Base-by-base conservation (phyloP, 2,797 vertebrate species). In the Notamacropus eugenii region DNA sequence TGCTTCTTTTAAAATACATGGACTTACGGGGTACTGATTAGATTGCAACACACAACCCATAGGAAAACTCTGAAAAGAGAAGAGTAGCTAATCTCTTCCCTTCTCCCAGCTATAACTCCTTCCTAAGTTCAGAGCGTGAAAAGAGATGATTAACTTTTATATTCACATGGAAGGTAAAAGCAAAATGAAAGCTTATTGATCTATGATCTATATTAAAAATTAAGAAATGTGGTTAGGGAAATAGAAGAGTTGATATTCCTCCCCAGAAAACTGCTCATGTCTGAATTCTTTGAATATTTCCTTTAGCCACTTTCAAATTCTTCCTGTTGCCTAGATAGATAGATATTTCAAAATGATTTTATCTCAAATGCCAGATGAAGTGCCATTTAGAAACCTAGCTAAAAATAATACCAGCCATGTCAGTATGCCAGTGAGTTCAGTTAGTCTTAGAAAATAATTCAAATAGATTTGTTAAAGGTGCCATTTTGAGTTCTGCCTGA, bases 341-440 rank as follows among this genome's bases (percentile, higher is more conserved):
- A 58, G 96, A 92, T 93, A 94, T 97, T 98, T 98, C 94, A 97
- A 97, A 98, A 97, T 93, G 31, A 1, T 93, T 98, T 98, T 98
- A 97, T 98, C 94, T 98, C 92, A 96, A 96, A 55, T 92, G 11
- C 31, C 93, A 93, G 29, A 19, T 55, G 97, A 98, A 98, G 95
- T 95, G 62, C 95, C 90, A 95, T 98, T 98, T 98, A 97, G 94
- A 98, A 98, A 82, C 94, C 97, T 97, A 98, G 98, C 98, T 93
- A 98, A 98, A 55, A 98, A 98, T 95, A 98, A 97, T 97, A 95
- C 94, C 96, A 97, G 11, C 59, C 59, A 55, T 91, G 90, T 97
- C 92, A 92, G 56, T 94, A 90, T 94, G 95, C 98, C 96, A 97
- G 40, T 97, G 97, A 96, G 57, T 92, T 95, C 93, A 94, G 56